These are phyloP conservation scores for Mallotus villosus DNA, from an alignment of 2,797 vertebrate genomes.

Conservation along the genomic window DNA sequence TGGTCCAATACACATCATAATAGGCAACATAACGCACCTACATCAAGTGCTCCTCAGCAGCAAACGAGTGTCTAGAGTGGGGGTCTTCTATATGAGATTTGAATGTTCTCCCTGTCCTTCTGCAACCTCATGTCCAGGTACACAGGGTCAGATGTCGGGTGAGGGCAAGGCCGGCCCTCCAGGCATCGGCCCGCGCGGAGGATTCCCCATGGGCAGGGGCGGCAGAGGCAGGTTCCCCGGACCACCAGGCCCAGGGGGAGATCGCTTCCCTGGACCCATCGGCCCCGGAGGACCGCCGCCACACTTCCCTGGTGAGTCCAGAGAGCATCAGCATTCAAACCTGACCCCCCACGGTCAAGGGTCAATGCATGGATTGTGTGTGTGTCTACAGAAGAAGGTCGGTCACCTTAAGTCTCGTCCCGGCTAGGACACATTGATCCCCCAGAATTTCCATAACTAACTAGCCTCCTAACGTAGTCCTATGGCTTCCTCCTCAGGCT, in stretches of 20 bases:
- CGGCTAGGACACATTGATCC: conserved; percentile 17
- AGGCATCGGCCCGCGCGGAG: conserved; percentile 84
- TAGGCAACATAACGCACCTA: too few species aligned
- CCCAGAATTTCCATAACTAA: neutral
- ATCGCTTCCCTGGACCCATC: conserved; percentile 92
- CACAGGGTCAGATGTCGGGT: conserved; percentile 97
- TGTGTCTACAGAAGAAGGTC: conserved; percentile 5
- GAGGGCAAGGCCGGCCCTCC: conserved; percentile 98
- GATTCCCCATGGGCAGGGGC: conserved; percentile 91
- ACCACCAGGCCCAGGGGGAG: conserved; percentile 88
- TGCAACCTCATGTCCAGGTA: conserved; percentile 74
- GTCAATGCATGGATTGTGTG: neutral
- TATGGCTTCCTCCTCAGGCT: neutral
- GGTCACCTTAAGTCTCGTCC: conserved; percentile 26
- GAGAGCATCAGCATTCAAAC: conserved; percentile 6
- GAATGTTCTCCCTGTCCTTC: neutral
- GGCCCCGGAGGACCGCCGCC: conserved; percentile 96
- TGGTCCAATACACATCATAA: too few species aligned
- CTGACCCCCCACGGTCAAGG: neutral
- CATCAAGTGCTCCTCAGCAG: too few species aligned
- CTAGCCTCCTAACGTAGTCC: neutral
- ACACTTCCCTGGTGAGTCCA: conserved; percentile 88
- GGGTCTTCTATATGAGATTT: neutral
- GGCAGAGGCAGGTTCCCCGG: conserved; percentile 92
- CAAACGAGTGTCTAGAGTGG: too few species aligned